Evolutionary conservation across 2,113 vertebrate species (phyloP).

Genomic region (Siniperca chuatsi): DNA sequence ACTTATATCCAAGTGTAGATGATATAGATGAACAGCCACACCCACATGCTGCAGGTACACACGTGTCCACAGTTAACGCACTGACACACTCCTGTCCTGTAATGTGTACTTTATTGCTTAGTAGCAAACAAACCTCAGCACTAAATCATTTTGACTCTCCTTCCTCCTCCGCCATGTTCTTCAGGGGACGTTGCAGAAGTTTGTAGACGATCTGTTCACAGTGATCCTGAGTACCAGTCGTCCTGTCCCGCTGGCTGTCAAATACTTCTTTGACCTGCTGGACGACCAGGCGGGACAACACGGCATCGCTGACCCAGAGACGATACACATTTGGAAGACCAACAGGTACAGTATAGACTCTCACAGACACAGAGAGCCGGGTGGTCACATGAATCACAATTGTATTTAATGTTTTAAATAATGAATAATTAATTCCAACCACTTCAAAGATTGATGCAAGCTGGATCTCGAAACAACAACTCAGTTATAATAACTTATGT

Average conservation of each 20-base stretch:
- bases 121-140: not conserved
- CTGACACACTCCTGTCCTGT: not conserved
- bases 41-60: no score
- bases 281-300: constrained; percentile 94
- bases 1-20: not conserved
- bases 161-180: not conserved
- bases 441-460: not conserved
- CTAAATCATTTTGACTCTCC: not conserved
- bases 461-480: not conserved
- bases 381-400: not conserved
- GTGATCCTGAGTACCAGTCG: constrained; percentile 96
- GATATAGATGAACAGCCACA: not conserved
- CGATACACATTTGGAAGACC: constrained; percentile 99
- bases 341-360: constrained; percentile 88
- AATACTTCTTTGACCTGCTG: constrained; percentile 97
- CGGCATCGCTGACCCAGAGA: constrained; percentile 92
- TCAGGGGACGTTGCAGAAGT: constrained; percentile 97
- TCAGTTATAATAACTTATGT: not conserved
- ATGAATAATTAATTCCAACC: not conserved
- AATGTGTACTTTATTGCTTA: no score
- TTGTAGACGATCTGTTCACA: constrained; percentile 97
- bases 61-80: not conserved
- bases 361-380: not conserved
- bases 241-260: constrained; percentile 94
- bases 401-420: no score